Evolutionary conservation across 2,797 vertebrate genomes (phyloP), one percentile per base, ranked within the genome.

Genomic region (Thamnophis elegans): DNA sequence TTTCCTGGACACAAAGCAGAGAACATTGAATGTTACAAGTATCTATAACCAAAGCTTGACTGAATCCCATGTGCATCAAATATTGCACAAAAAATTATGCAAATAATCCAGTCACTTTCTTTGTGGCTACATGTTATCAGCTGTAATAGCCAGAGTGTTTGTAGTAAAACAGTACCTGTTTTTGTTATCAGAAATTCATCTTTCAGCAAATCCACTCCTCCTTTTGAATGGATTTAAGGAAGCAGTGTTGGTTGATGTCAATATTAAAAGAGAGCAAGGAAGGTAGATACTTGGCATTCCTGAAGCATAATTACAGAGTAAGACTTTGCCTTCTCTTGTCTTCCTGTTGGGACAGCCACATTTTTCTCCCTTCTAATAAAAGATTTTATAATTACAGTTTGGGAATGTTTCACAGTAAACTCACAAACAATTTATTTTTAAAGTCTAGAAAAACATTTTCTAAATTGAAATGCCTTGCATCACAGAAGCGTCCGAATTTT

Each of bases 351-450:
- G 90, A 92, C 91, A 95, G 93, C 73, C 91, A 87, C 68, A 59
- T 93, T 95, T 87, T 89, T 78, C 93, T 91, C 16, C 51, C 91
- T 94, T 90, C 91, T 91, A 95, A 90, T 91, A 95, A 51, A 92
- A 6, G 86, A 32, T 82, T n/a, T 59, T 94, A 68, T 89, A 94
- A 94, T 94, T 94, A 96, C 85, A 93, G 91, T 91, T 92, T 95
- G 94, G 93, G 95, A 95, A 93, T 94, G 92, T 94, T 95, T 95
- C 16, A 20, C 7, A 20, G 32, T 95, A 68, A 85, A 87, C 90
- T 65, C 53, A 47, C 90, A 91, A 96, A 95, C 94, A 93, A 95
- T 91, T 89, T 82, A 58, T 92, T 95, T 95, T 96, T 95, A 96
- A 91, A 93, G 94, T 94, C 59, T 73, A 92, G 56, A 94, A 92